Evolutionary conservation across 2,888 invertebrate species (phyloP).

Genomic region (Caenorhabditis parvicauda): DNA sequence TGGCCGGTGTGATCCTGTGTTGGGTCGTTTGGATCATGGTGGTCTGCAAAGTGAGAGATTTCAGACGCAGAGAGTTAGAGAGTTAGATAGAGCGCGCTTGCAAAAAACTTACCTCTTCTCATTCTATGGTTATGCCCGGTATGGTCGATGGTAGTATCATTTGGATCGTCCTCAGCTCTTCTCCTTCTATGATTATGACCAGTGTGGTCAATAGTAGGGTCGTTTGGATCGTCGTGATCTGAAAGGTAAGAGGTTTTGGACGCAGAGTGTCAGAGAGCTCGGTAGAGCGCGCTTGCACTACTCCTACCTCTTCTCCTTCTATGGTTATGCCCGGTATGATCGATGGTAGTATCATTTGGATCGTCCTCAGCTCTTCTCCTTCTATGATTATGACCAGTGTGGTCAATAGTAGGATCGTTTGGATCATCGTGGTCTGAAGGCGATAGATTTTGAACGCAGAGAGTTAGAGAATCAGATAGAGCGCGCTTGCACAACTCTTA

Average conservation of each 20-base stretch:
- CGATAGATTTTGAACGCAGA: background rate
- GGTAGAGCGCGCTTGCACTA: too few relatives aligned
- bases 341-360: background rate
- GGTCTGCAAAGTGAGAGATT: background rate
- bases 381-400: constrained; percentile 33
- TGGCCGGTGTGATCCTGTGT: constrained; percentile 32
- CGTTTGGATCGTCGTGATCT: constrained; percentile 23
- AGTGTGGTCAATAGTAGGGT: constrained; percentile 26
- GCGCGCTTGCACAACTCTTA: background rate
- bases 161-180: constrained; percentile 23
- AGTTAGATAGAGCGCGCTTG: constrained; percentile 2
- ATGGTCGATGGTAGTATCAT: constrained; percentile 37
- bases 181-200: constrained; percentile 25
- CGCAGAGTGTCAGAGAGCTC: too few relatives aligned
- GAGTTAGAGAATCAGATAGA: background rate
- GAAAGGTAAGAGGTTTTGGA: too few relatives aligned
- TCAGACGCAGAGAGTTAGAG: background rate
- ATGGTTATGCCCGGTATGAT: background rate
- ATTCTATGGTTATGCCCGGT: constrained; percentile 23
- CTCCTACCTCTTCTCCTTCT: background rate
- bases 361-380: constrained; percentile 13
- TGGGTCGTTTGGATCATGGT: constrained; percentile 34
- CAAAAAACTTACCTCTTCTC: too few relatives aligned
- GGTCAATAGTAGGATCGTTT: constrained; percentile 30
- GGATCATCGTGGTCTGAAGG: constrained; percentile 11